A percentile compares a stretch with the other conserved stretches of the same genome.
Evolutionary conservation across 2,888 invertebrate genomes (phyloP).

Genomic region (Exocentrus adspersus): DNA sequence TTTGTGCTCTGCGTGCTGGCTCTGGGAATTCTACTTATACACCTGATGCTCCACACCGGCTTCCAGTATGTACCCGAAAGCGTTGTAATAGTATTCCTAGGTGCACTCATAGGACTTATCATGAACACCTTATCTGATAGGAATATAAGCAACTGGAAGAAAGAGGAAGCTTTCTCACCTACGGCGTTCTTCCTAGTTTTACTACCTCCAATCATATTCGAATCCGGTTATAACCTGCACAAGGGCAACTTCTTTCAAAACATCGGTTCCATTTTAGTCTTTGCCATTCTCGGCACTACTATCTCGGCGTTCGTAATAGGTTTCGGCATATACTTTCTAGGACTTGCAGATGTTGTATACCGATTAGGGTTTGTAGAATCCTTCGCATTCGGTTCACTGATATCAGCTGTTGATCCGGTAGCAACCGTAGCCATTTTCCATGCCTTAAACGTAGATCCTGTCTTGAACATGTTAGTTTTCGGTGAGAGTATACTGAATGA

Average conservation of each 20-base stretch:
- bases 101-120: slow-evolving; percentile 90
- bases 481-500: slow-evolving; percentile 96
- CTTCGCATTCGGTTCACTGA: slow-evolving; percentile 97
- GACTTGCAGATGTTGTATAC: slow-evolving; percentile 91
- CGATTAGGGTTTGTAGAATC: slow-evolving; percentile 94
- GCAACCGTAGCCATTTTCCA: slow-evolving; percentile 99
- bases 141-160: slow-evolving; percentile 94
- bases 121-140: slow-evolving; percentile 89
- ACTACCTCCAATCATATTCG: slow-evolving; percentile 98
- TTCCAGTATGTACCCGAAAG: slow-evolving; percentile 98
- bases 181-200: slow-evolving; percentile 97
- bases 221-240: slow-evolving; percentile 98
- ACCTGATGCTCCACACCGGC: slow-evolving; percentile 93
- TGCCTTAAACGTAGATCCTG: slow-evolving; percentile 95
- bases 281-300: slow-evolving; percentile 97
- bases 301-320: slow-evolving; percentile 98
- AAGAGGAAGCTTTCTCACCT: slow-evolving; percentile 98
- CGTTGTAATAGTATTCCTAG: slow-evolving; percentile 95
- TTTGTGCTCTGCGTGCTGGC: slow-evolving; percentile 96
- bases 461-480: slow-evolving; percentile 99
- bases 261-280: slow-evolving; percentile 97
- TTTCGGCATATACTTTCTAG: slow-evolving; percentile 93
- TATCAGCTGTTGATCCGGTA: slow-evolving; percentile 99
- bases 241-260: slow-evolving; percentile 98
- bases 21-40: slow-evolving; percentile 92